Conservation (phyloP, 2,888 invertebrate genomes). For the Polymixis lichenea region DNA sequence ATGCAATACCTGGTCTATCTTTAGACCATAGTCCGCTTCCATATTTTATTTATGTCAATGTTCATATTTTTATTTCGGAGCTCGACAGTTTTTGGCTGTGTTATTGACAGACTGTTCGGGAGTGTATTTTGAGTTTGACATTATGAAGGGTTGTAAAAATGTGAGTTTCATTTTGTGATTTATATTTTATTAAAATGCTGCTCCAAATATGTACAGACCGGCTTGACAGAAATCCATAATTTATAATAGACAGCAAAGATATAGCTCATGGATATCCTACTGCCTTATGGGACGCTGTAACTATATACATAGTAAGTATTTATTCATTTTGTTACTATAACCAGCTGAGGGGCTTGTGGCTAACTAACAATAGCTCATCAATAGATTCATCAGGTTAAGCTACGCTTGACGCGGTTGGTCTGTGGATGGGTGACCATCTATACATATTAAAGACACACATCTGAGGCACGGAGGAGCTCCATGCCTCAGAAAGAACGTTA, state of each 20-base stretch:
- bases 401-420: no score
- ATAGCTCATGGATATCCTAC: neutral
- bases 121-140: conserved; percentile 20
- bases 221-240: neutral
- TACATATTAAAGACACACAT: no score
- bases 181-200: neutral
- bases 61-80: conserved; percentile 33
- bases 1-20: conserved; percentile 25
- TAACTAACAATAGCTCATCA: no score
- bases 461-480: no score
- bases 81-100: conserved; percentile 21
- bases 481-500: no score
- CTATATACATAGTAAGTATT: neutral
- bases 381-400: no score
- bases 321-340: neutral
- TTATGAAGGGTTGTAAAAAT: conserved; percentile 17
- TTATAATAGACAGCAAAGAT: neutral
- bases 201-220: neutral
- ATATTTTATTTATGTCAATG: conserved; percentile 34
- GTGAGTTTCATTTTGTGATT: neutral
- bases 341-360: no score
- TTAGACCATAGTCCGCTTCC: conserved; percentile 7
- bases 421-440: no score
- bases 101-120: conserved; percentile 36
- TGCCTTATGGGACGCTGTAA: neutral